phyloP scores from a whole-genome alignment of 1,140 invertebrate species.

The Rhynchophorus ferrugineus region DNA sequence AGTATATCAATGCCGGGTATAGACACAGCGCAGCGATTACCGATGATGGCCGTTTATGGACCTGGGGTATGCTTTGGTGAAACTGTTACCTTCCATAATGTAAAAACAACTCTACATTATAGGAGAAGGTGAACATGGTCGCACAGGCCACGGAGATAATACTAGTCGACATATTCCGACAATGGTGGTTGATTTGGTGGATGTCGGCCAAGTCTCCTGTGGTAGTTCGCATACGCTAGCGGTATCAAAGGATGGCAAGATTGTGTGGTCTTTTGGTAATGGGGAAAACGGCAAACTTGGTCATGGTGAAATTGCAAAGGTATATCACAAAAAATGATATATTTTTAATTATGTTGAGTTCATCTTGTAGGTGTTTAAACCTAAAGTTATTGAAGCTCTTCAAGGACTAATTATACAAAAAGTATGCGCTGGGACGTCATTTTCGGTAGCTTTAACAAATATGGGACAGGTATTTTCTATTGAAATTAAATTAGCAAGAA shows the following conservation, averaged over 20 bases:
- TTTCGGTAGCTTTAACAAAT: conserved; percentile 54
- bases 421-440: conserved; percentile 53
- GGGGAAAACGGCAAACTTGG: conserved; percentile 57
- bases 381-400: conserved; percentile 56
- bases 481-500: conserved; percentile 1
- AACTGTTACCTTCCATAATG: too few species aligned
- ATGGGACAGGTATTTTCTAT: conserved; percentile 44
- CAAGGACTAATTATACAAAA: conserved; percentile 52
- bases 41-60: conserved; percentile 48
- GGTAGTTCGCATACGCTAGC: conserved; percentile 58
- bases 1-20: conserved; percentile 56
- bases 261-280: conserved; percentile 59
- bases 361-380: conserved; percentile 43
- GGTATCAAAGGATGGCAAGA: conserved; percentile 54
- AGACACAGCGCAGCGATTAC: conserved; percentile 54
- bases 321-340: background rate
- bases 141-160: conserved; percentile 51
- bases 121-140: conserved; percentile 56
- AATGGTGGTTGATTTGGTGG: conserved; percentile 49
- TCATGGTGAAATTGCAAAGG: conserved; percentile 49
- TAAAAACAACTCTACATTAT: background rate
- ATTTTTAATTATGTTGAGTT: background rate
- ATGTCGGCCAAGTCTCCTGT: conserved; percentile 55
- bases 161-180: conserved; percentile 49
- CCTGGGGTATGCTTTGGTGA: conserved; percentile 44